Percentiles rank a stretch among this genome's conserved stretches.
phyloP scores from a whole-genome alignment of 2,797 vertebrate species.

The Dromococcyx pavoninus region DNA sequence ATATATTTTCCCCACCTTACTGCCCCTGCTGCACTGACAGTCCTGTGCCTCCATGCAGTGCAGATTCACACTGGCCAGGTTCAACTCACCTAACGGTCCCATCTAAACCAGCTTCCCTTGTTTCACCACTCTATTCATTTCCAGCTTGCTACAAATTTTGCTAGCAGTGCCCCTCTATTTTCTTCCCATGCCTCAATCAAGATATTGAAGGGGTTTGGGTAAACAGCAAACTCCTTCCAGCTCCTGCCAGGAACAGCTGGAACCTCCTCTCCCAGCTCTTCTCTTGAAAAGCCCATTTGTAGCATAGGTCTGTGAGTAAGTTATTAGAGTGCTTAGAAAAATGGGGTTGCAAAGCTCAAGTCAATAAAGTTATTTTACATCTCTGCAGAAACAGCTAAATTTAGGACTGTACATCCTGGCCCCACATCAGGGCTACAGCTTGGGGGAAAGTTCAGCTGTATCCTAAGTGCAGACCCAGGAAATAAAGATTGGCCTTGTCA shows the following conservation, averaged over 20 bases:
- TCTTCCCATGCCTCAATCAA: background rate
- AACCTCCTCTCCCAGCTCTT: background rate
- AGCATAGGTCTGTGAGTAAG: background rate
- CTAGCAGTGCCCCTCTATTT: background rate
- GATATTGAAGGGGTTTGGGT: background rate
- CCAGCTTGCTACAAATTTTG: background rate
- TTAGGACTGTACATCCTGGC: slow-evolving; percentile 37
- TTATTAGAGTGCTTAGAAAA: slow-evolving; percentile 16
- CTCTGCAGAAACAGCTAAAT: background rate
- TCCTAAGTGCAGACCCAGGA: slow-evolving; percentile 33
- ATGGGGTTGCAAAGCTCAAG: background rate
- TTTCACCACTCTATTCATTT: background rate
- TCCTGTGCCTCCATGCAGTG: background rate
- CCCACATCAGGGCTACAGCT: background rate
- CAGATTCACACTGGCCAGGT: background rate
- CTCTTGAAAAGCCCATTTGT: slow-evolving; percentile 45
- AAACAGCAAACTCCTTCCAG: background rate
- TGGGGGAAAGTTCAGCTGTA: background rate
- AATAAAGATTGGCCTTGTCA: slow-evolving; percentile 47
- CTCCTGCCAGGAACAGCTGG: background rate
- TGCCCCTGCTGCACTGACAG: rapidly evolving
- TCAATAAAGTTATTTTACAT: slow-evolving; percentile 31
- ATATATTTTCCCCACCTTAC: background rate
- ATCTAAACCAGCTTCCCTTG: background rate
- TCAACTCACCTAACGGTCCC: background rate